Evolutionary conservation across 2,113 vertebrate genomes (phyloP).

Genomic region (Amphilophus citrinellus): DNA sequence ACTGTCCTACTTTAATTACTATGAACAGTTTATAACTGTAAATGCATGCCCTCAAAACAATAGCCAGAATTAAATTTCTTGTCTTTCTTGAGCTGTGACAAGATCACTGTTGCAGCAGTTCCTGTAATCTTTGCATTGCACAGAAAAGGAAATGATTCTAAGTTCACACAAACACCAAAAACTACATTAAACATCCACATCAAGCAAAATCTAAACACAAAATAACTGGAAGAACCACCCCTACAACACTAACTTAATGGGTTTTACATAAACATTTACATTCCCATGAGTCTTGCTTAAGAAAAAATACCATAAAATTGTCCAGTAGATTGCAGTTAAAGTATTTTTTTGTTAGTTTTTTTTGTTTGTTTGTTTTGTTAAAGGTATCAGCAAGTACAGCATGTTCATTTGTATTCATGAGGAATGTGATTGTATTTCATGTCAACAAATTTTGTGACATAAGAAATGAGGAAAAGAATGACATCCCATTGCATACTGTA

Average conservation of each 20-base stretch:
- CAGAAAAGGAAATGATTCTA: too few relatives aligned
- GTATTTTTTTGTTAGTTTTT: background rate
- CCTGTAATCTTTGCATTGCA: background rate
- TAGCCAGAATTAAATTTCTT: background rate
- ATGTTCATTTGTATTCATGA: background rate
- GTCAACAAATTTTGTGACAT: background rate
- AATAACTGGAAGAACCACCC: background rate
- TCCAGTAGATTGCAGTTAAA: background rate
- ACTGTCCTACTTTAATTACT: background rate
- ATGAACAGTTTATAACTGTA: background rate
- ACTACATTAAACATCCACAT: background rate
- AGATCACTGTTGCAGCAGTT: background rate
- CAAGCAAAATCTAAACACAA: background rate
- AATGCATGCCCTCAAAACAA: background rate
- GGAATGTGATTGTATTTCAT: constrained; percentile 3
- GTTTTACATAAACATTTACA: background rate
- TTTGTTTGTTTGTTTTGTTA: background rate
- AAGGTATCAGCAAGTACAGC: background rate
- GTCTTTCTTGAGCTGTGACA: too few relatives aligned
- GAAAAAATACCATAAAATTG: too few relatives aligned
- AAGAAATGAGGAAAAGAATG: background rate
- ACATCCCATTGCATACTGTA: background rate
- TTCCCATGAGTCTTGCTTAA: background rate
- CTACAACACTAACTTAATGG: too few relatives aligned
- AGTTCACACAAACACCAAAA: background rate